Evolutionary conservation across 2,113 vertebrate genomes (phyloP).

Genomic region (Neoarius graeffei): DNA sequence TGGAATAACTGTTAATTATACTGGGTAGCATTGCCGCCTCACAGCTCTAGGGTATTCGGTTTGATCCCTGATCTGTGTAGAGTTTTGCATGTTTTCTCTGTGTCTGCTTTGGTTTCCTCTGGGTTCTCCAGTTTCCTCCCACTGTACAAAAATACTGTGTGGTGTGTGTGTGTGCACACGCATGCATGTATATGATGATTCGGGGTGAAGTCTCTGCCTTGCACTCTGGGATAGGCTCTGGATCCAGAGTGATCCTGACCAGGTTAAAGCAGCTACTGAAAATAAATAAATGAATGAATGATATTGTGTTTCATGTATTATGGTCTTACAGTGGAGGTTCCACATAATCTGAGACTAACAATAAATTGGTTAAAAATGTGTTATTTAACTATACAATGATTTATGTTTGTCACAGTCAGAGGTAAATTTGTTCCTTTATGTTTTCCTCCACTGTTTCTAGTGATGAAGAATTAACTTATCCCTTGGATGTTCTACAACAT

Average conservation of each 20-base stretch:
- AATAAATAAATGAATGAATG: not conserved
- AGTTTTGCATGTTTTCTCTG: not conserved
- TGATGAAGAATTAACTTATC: not conserved
- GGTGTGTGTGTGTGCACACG: not conserved
- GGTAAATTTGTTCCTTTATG: not conserved
- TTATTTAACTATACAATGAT: not conserved
- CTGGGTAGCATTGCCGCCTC: not conserved
- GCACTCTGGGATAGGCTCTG: not conserved
- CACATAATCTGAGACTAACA: not conserved
- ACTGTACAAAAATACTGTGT: not conserved
- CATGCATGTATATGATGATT: not conserved
- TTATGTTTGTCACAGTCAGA: not conserved
- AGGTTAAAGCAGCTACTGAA: not conserved
- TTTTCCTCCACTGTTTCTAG: not conserved
- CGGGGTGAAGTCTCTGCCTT: not conserved
- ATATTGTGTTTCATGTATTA: not conserved
- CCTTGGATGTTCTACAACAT: not conserved
- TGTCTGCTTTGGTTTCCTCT: not conserved
- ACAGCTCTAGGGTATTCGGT: not conserved
- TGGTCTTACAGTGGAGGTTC: not conserved
- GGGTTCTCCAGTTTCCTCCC: not conserved
- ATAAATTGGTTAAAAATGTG: not conserved
- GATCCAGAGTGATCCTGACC: not conserved
- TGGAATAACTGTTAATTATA: not conserved
- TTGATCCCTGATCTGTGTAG: not conserved